Evolutionary conservation across 2,797 vertebrate genomes (phyloP).

Genomic region (Cephalopachus bancanus): DNA sequence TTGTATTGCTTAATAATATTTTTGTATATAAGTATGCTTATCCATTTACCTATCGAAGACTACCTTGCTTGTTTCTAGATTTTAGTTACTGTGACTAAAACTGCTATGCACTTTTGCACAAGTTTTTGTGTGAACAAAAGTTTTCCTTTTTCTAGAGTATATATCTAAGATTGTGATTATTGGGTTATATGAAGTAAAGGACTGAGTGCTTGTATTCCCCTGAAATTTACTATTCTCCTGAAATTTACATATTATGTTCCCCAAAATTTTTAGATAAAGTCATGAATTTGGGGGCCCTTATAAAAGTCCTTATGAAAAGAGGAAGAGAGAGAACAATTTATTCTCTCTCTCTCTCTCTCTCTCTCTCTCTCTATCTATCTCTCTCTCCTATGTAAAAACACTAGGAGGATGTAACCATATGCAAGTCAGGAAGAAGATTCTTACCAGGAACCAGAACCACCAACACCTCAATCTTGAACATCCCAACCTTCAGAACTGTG

Average conservation of each 20-base stretch:
- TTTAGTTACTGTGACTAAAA: neutral
- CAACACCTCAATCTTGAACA: neutral
- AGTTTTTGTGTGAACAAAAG: neutral
- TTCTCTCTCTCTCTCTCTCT: neutral
- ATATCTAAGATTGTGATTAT: neutral
- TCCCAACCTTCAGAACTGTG: neutral
- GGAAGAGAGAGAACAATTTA: neutral
- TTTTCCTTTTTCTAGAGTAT: neutral
- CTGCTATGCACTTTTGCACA: neutral
- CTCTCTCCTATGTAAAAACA: neutral
- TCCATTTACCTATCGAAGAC: neutral
- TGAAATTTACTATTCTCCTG: neutral
- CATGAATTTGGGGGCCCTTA: neutral
- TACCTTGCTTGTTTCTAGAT: neutral
- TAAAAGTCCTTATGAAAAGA: neutral
- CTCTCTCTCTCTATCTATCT: neutral
- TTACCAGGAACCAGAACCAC: neutral
- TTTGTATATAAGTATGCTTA: neutral
- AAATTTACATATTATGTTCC: too few relatives aligned
- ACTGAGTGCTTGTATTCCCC: neutral
- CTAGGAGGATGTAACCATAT: neutral
- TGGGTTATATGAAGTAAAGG: neutral
- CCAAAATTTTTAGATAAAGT: neutral
- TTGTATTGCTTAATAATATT: neutral
- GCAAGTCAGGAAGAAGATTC: neutral